Percentiles rank a stretch among this genome's conserved stretches.
phyloP scores from a whole-genome alignment of 2,888 invertebrate genomes.

The Cremastobaeus sp. region DNA sequence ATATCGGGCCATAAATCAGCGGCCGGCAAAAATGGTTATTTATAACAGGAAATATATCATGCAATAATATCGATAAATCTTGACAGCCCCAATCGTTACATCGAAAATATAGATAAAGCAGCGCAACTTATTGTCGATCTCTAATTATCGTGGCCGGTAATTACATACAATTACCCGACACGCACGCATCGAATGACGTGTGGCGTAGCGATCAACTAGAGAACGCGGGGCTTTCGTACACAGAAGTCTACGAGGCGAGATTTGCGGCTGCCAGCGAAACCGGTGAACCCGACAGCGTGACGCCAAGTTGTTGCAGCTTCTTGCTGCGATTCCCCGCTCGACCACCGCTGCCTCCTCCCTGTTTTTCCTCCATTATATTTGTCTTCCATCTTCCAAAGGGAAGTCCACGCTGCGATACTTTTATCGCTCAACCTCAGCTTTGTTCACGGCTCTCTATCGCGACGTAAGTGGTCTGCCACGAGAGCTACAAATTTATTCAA shows the following conservation, averaged over 20 bases:
- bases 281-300: conserved; percentile 78
- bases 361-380: conserved; percentile 47
- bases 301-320: conserved; percentile 71
- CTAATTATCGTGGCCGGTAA: conserved; percentile 76
- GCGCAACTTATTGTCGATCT: conserved; percentile 75
- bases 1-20: too few species aligned
- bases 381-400: neutral
- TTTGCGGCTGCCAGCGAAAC: conserved; percentile 72
- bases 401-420: conserved; percentile 1
- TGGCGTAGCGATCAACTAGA: conserved; percentile 35
- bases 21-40: too few species aligned
- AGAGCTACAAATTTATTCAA: too few species aligned
- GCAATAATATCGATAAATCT: conserved; percentile 17
- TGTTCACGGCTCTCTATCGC: neutral
- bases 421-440: neutral
- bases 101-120: conserved; percentile 51
- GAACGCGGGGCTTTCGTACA: conserved; percentile 15
- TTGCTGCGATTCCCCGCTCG: conserved; percentile 58
- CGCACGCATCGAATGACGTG: conserved; percentile 69
- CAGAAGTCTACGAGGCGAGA: conserved; percentile 17
- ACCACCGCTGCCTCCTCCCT: conserved; percentile 7
- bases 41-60: conserved; percentile 15
- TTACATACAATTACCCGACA: conserved; percentile 76
- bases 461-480: too few species aligned
- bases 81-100: conserved; percentile 28